Evolutionary conservation across 2,888 invertebrate genomes (phyloP).

Genomic region (Dicycla oo): DNA sequence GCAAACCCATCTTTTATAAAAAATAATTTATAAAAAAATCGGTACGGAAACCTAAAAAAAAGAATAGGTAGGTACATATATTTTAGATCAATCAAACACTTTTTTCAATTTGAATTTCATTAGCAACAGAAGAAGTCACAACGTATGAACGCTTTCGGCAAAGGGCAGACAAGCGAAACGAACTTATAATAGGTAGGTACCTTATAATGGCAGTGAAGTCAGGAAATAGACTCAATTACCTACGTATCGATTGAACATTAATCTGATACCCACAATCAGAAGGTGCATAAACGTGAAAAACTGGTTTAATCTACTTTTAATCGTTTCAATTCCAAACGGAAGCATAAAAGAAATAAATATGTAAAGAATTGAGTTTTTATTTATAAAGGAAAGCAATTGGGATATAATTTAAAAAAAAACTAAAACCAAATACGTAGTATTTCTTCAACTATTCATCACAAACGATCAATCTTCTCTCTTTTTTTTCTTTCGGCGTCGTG

Average conservation of each 20-base stretch:
- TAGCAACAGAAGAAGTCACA: not conserved
- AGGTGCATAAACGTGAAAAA: slow-evolving; percentile 60
- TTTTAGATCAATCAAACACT: not conserved
- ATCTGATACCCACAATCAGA: slow-evolving; percentile 71
- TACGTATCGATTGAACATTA: slow-evolving; percentile 71
- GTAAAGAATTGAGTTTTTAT: slow-evolving; percentile 5
- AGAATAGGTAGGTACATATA: too few relatives aligned
- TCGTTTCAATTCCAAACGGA: slow-evolving; percentile 41
- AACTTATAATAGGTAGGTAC: slow-evolving; percentile 68
- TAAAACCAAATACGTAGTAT: not conserved
- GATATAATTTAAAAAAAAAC: not conserved
- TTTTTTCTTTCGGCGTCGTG: too few relatives aligned
- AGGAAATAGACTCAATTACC: slow-evolving; percentile 79
- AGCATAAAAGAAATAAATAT: slow-evolving; percentile 2
- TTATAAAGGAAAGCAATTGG: not conserved
- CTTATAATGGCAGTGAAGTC: slow-evolving; percentile 72
- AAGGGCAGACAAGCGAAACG: slow-evolving; percentile 72
- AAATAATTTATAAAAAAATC: too few relatives aligned
- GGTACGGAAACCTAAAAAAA: too few relatives aligned
- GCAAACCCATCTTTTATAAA: too few relatives aligned
- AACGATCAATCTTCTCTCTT: too few relatives aligned
- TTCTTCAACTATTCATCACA: not conserved
- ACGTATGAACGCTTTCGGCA: slow-evolving; percentile 56
- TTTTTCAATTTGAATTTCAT: not conserved
- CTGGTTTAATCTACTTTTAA: slow-evolving; percentile 55